Evolutionary conservation across 2,888 invertebrate genomes (phyloP).

Genomic region (Euspilapteryx auroguttella): DNA sequence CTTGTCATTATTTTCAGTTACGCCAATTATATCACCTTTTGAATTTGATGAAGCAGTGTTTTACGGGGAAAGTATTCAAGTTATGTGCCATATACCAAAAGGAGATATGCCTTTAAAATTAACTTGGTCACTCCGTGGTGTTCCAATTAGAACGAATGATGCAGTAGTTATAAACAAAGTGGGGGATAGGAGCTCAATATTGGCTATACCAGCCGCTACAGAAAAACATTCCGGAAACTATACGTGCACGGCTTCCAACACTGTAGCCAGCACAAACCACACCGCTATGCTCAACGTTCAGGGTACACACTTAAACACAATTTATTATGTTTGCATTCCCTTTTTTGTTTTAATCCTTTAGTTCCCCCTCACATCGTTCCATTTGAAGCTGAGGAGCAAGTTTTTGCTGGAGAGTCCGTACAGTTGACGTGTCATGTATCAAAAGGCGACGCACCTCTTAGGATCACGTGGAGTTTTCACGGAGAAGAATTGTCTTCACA

Average conservation of each 20-base stretch:
- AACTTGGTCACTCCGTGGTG: constrained; percentile 69
- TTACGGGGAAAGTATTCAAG: constrained; percentile 61
- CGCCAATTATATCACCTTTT: constrained; percentile 62
- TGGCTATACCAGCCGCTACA: constrained; percentile 68
- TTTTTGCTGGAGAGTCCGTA: constrained; percentile 66
- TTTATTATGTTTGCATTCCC: constrained; percentile 19
- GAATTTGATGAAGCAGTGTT: constrained; percentile 59
- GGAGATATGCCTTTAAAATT: constrained; percentile 74
- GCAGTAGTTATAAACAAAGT: constrained; percentile 57
- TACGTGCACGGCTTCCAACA: constrained; percentile 73
- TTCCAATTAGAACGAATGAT: constrained; percentile 34
- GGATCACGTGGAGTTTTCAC: constrained; percentile 77
- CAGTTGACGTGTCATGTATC: constrained; percentile 65
- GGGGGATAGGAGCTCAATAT: constrained; percentile 63
- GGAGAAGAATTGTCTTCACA: constrained; percentile 55
- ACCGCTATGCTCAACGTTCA: constrained; percentile 67
- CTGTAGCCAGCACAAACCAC: constrained; percentile 66
- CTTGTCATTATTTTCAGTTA: constrained; percentile 59
- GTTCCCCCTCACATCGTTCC: constrained; percentile 67
- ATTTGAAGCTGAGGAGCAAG: constrained; percentile 63
- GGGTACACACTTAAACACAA: constrained; percentile 54
- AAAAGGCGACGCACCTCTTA: constrained; percentile 72
- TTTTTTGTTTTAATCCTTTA: constrained; percentile 20
- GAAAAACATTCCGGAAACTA: constrained; percentile 74
- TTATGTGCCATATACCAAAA: constrained; percentile 61